phyloP scores from a whole-genome alignment of 2,113 vertebrate species.

The Anarhynchus alexandrinus region DNA sequence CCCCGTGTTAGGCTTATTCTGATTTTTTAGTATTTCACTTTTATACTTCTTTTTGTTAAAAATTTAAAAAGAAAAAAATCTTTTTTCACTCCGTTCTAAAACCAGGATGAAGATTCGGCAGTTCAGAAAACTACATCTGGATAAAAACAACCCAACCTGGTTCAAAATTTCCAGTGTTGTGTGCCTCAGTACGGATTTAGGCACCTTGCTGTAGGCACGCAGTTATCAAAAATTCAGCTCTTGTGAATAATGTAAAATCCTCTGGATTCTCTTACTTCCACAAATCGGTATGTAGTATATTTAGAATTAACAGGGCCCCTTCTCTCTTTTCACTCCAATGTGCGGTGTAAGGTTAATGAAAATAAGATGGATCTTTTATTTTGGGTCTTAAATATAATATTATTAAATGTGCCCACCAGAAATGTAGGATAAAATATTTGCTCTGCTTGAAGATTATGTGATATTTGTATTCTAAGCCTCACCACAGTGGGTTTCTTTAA shows the following conservation, averaged over 20 bases:
- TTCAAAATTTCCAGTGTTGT: background rate
- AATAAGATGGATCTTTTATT: constrained; percentile 50
- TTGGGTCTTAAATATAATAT: constrained; percentile 48
- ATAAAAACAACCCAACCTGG: background rate
- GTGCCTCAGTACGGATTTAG: background rate
- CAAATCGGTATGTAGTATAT: background rate
- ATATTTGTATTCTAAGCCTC: constrained; percentile 77
- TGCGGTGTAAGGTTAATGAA: constrained; percentile 37
- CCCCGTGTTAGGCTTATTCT: background rate
- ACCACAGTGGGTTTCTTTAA: constrained; percentile 83
- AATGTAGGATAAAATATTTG: constrained; percentile 70
- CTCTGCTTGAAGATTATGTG: constrained; percentile 70
- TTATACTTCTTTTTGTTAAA: background rate
- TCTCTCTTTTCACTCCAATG: background rate
- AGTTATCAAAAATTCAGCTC: background rate
- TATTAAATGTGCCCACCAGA: constrained; percentile 66
- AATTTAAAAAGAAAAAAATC: background rate
- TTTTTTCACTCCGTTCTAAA: background rate
- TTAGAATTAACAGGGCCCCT: background rate
- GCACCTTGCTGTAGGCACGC: constrained; percentile 5
- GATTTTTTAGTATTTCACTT: background rate
- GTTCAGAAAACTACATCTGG: background rate
- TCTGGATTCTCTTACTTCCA: constrained; percentile 14
- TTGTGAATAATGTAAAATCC: constrained; percentile 1
- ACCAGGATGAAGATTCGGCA: background rate